Percentiles rank a stretch among this genome's conserved stretches.
These are phyloP conservation scores for Zaprionus kolodkinae DNA, from an alignment of 1,140 invertebrate genomes.

Conservation along the genomic window DNA sequence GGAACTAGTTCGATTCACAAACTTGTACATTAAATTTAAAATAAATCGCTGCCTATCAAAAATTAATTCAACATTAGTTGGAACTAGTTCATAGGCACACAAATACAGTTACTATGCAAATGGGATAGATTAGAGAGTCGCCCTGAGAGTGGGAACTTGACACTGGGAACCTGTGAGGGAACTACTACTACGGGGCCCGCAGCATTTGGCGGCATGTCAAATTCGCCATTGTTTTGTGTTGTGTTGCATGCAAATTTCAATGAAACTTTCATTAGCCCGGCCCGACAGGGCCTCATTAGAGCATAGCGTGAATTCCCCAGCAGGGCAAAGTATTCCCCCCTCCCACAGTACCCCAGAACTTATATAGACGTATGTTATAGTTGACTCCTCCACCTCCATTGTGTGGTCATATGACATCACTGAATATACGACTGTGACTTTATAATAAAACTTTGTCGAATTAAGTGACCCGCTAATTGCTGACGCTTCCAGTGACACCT, in stretches of 20 bases:
- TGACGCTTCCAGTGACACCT: conserved; percentile 35
- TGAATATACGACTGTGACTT: conserved; percentile 23
- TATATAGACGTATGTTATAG: not conserved
- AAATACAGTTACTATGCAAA: conserved; percentile 27
- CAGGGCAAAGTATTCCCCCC: not conserved
- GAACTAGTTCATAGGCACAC: conserved; percentile 16
- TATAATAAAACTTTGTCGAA: conserved; percentile 46
- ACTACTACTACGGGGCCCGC: conserved; percentile 25
- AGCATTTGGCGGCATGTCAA: conserved; percentile 45
- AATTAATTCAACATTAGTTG: conserved; percentile 5
- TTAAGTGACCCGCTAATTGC: conserved; percentile 73
- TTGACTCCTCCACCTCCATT: not conserved
- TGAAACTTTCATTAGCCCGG: conserved; percentile 37
- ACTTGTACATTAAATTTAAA: not conserved
- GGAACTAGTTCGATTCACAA: not conserved
- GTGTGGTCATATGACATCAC: conserved; percentile 63
- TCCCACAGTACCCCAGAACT: not conserved
- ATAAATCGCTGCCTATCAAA: not conserved
- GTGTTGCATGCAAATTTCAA: conserved; percentile 59
- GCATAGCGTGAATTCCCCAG: conserved; percentile 38
- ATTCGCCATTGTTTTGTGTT: conserved; percentile 45
- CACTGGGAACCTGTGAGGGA: conserved; percentile 45
- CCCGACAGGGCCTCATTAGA: conserved; percentile 24
- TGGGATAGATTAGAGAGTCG: conserved; percentile 20
- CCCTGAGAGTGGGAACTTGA: conserved; percentile 59